phyloP scores from a whole-genome alignment of 1,140 invertebrate genomes.

The Papilio helenus region DNA sequence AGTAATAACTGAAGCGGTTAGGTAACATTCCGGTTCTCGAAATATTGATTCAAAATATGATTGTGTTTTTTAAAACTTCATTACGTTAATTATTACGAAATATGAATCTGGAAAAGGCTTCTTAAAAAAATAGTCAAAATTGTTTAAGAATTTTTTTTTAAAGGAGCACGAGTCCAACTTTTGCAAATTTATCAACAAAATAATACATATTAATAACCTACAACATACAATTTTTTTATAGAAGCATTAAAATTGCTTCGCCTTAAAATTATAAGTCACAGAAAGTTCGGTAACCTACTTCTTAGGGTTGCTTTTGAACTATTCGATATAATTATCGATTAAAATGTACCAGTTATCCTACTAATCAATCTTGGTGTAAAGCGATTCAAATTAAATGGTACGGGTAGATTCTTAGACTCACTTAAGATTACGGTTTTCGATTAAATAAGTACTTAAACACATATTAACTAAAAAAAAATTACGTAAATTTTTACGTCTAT shows the following conservation, averaged over 20 bases:
- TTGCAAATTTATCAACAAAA: neutral
- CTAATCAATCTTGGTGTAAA: neutral
- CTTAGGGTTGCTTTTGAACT: neutral
- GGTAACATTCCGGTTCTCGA: neutral
- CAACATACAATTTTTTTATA: neutral
- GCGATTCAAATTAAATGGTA: neutral
- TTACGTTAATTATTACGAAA: no score
- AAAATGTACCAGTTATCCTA: neutral
- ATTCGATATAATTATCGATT: neutral
- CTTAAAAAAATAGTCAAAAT: no score
- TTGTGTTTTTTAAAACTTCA: no score
- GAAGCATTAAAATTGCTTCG: neutral
- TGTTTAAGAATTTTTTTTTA: neutral
- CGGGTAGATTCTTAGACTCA: neutral
- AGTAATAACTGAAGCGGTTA: neutral
- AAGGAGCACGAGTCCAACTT: neutral
- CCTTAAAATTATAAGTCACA: neutral
- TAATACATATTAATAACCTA: neutral
- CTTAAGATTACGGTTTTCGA: no score
- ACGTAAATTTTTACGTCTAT: no score
- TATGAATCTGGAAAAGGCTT: no score
- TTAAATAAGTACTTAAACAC: no score
- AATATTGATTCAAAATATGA: neutral
- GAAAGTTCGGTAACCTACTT: conserved; percentile 27
- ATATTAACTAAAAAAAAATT: no score